Conservation (phyloP, 2,797 vertebrate genomes). For the Botia kubotai region DNA sequence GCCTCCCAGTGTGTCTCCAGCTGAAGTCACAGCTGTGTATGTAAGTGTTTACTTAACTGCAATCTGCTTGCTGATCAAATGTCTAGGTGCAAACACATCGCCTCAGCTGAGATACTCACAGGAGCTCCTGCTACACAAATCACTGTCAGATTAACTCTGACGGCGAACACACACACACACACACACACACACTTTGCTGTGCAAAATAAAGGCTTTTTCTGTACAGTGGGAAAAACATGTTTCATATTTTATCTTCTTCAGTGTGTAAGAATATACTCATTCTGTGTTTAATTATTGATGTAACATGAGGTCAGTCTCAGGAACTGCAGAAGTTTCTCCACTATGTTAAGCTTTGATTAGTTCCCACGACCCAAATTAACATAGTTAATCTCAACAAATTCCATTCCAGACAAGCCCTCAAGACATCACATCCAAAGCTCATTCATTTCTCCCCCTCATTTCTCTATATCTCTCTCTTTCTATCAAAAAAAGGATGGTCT, state of each 20-base stretch:
- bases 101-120: conserved; percentile 25
- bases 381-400: conserved; percentile 23
- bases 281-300: background rate
- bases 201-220: background rate
- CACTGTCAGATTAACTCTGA: conserved; percentile 54
- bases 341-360: conserved; percentile 40
- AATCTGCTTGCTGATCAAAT: conserved; percentile 53
- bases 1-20: conserved; percentile 23
- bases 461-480: background rate
- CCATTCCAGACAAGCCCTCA: conserved; percentile 19
- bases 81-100: conserved; percentile 37
- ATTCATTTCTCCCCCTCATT: background rate
- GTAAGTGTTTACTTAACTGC: conserved; percentile 58
- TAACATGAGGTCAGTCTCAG: background rate
- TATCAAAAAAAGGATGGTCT: background rate
- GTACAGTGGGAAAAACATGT: background rate
- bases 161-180: conserved; percentile 18
- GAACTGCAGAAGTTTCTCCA: background rate
- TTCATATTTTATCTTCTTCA: background rate
- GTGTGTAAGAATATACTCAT: conserved; percentile 2
- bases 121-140: conserved; percentile 37
- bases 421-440: background rate
- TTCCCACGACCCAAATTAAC: conserved; percentile 39
- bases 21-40: conserved; percentile 39
- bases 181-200: conserved; percentile 5